Base-by-base conservation (phyloP, 1,140 invertebrate genomes). In the Plectus sambesii region DNA sequence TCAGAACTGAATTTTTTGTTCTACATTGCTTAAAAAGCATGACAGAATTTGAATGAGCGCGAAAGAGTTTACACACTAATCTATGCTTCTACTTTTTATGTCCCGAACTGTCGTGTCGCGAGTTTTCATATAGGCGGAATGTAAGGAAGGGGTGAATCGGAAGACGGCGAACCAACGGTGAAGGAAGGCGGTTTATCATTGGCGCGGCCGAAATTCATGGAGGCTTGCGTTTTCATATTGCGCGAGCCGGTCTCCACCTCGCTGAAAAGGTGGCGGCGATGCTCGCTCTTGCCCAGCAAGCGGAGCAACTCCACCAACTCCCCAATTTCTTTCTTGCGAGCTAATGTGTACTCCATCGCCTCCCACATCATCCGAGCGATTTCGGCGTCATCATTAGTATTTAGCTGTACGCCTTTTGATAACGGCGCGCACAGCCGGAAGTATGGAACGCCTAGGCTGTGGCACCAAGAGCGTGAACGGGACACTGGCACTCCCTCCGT, bases 401-500 rank as follows among this genome's bases (percentile, higher is more conserved):
- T 62, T 41, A 66, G 61, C 33, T 43, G 39, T 24, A 96, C 75
- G 58, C 92, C 84, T 51, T 78, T 76, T 3, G 82, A 80, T 38
- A 93, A 72, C 59, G 66, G 66, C 33, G 67, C 61, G 53, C 66
- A 72, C 30, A 77, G 69, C 35, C 78, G 59, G 59, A 75, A 78
- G 73, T 86, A 96, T 0, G 87, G 87, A 9, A 87, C 79, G n/a
- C 83, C 82, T 23, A 86, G 78, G 61, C 80, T 81, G 27, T 80
- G 81, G 69, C 89, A 96, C 88, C 89, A 94, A 1, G 84, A 81
- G 53, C 81, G 75, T 12, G 82, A 84, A 38, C 90, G 77, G 66
- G 90, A 86, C 2, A 94, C 86, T 1, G 92, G 83, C 43, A 85
- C 76, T 0, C 89, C 89, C 70, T 94, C 86, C 25, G 83, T 78